Conservation (phyloP, 1,140 invertebrate species). For the Periplaneta americana region DNA sequence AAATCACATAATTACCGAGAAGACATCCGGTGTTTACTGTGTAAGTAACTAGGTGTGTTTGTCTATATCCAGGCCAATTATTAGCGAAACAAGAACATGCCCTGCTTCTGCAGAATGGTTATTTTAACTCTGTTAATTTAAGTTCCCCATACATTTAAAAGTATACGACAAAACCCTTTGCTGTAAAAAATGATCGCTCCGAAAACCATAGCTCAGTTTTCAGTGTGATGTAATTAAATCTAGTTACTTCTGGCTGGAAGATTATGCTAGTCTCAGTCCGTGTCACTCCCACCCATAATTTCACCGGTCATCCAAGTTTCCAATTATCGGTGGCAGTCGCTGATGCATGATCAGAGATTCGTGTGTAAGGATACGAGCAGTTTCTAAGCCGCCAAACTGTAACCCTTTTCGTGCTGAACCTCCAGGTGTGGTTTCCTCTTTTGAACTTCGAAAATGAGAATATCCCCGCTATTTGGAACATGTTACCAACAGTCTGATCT, state of each 20-base stretch:
- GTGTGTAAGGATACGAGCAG: neutral
- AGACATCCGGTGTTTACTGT: too few species aligned
- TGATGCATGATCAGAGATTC: neutral
- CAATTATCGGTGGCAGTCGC: neutral
- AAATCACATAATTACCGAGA: too few species aligned
- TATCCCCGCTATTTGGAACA: neutral
- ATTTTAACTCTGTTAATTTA: too few species aligned
- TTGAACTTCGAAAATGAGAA: too few species aligned
- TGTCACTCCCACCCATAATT: neutral
- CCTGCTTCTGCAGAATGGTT: neutral
- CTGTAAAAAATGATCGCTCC: neutral
- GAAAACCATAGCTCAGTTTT: neutral
- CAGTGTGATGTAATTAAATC: neutral
- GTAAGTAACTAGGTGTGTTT: neutral
- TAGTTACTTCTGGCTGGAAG: neutral
- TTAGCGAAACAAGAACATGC: neutral
- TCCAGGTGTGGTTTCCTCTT: neutral
- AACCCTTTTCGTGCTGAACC: too few species aligned
- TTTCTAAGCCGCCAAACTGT: neutral
- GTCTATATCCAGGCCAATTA: neutral
- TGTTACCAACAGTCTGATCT: neutral
- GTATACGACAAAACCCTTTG: neutral
- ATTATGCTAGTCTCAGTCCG: neutral
- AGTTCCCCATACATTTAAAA: too few species aligned
- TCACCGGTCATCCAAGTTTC: neutral